Conservation (phyloP, 2,797 vertebrate genomes). For the Sebastes hopkinsi region DNA sequence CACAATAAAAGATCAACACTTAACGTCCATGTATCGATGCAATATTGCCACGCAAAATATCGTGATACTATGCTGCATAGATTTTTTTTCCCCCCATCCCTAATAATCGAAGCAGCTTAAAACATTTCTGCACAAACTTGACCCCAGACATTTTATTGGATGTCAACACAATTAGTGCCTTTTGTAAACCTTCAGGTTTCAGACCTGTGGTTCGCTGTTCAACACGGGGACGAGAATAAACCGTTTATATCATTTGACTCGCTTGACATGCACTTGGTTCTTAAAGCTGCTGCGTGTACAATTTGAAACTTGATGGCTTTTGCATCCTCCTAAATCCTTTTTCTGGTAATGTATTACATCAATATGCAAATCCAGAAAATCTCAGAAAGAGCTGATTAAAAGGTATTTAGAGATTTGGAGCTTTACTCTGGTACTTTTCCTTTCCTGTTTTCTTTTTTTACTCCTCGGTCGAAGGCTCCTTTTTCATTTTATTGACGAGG, state of each 20-base stretch:
- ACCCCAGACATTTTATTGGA: slow-evolving; percentile 28
- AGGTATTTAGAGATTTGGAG: background rate
- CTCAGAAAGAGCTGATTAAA: background rate
- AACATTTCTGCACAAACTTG: background rate
- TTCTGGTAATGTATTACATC: background rate
- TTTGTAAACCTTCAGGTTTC: slow-evolving; percentile 22
- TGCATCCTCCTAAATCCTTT: background rate
- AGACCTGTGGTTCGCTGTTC: slow-evolving; percentile 7
- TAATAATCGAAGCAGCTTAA: background rate
- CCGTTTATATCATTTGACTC: background rate
- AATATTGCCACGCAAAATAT: no score
- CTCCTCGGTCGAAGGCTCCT: background rate
- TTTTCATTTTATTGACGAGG: background rate
- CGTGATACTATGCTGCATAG: no score
- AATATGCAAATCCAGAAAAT: background rate
- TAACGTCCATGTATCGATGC: no score
- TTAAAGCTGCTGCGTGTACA: slow-evolving; percentile 38
- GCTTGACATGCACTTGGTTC: background rate
- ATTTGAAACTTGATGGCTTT: background rate
- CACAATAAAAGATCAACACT: no score
- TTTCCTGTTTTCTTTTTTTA: background rate
- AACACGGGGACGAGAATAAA: background rate
- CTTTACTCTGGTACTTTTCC: background rate
- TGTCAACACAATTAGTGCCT: slow-evolving; percentile 71
- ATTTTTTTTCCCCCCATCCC: no score